Evolutionary conservation across 2,797 vertebrate species (phyloP), one percentile per base, ranked within the genome.

Genomic region (Sebastes itinus): DNA sequence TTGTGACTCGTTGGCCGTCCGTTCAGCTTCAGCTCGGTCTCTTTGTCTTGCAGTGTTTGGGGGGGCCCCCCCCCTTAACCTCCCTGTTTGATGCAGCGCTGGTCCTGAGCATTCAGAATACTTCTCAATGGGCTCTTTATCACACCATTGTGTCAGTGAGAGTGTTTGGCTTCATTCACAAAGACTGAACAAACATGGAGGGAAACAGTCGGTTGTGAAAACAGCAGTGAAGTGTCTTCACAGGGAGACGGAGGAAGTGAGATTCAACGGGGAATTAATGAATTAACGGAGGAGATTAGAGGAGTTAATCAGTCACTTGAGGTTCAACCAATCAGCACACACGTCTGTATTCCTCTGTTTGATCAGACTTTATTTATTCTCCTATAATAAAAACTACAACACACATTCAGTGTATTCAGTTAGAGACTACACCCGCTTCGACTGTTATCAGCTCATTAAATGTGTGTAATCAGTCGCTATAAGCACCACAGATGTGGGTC

Each of bases 121-220:
- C 46, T 68, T 35, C 72, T 89, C 85, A 90, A 88, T 87, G 80
- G 82, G 49, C 54, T 77, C 61, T 86, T 88, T 84, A 80, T 91
- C 78, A 20, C 80, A 55, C 80, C 80, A 82, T 87, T 87, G 86
- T 91, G 86, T 76, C 61, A 55, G 74, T 52, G 72, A 83, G 86
- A 85, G 81, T 68, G 86, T 81, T 81, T 38, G 75, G 74, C 30
- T 22, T 65, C 81, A 67, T 83, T 90, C 80, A 83, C n/a, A 74
- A 32, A 58, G 60, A 10, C 62, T 2, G 66, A 1, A 67, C 86
- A 88, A 89, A 91, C 86, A 78, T 1, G 58, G 60, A 81, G 72
- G 46, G 42, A 67, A 87, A 81, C 77, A 54, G 77, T 77, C 52
- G 72, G 77, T 55, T 56, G 80, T 81, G 74, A 87, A 77, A 28